phyloP scores from a whole-genome alignment of 2,888 invertebrate genomes.

The Lasioglossum villosulum region DNA sequence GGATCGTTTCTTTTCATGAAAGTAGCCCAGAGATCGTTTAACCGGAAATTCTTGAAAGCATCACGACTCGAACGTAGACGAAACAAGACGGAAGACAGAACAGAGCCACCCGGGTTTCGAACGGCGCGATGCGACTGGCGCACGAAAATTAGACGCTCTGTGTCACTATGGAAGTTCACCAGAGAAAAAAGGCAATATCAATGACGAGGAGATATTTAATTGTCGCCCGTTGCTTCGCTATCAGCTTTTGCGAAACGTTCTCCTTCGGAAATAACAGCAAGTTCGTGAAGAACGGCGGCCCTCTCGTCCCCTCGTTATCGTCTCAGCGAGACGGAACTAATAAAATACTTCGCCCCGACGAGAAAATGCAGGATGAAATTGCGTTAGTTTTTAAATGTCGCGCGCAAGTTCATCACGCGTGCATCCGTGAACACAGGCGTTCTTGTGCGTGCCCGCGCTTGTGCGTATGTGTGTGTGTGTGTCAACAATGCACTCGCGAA shows the following conservation, averaged over 20 bases:
- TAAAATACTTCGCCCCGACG: conserved; percentile 9
- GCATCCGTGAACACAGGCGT: neutral
- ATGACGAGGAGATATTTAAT: conserved; percentile 23
- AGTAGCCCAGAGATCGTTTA: conserved; percentile 34
- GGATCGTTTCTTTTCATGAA: conserved; percentile 15
- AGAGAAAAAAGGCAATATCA: neutral
- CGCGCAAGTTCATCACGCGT: conserved; percentile 7
- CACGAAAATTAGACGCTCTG: conserved; percentile 32
- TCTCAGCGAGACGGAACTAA: conserved; percentile 3
- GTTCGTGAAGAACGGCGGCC: neutral
- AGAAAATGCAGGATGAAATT: conserved; percentile 1
- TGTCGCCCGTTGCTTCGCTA: conserved; percentile 3
- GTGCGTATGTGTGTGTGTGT: neutral
- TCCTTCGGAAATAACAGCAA: neutral
- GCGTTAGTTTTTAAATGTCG: neutral
- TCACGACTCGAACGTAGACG: conserved; percentile 4
- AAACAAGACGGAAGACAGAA: neutral
- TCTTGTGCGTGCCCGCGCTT: neutral
- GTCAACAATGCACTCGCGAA: conserved; percentile 3
- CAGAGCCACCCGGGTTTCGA: neutral
- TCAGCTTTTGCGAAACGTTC: neutral
- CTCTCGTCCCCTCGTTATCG: neutral
- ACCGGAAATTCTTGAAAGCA: conserved; percentile 12
- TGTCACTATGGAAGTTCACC: neutral
- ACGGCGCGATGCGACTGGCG: neutral